Conservation (phyloP, 2,797 vertebrate genomes). For the Xenopus petersii region DNA sequence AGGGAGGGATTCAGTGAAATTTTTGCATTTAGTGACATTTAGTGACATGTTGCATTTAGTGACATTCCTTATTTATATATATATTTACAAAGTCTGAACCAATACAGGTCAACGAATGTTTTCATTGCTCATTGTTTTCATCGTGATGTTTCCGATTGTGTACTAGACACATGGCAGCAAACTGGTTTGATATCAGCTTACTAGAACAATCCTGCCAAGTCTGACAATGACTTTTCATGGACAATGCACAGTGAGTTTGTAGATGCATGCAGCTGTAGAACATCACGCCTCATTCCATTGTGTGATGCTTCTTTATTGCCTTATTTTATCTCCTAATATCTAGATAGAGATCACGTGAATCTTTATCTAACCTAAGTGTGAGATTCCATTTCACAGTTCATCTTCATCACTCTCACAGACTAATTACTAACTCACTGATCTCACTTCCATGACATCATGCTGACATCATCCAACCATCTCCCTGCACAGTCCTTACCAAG, state of each 20-base stretch:
- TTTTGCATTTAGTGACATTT: no score
- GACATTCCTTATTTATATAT: no score
- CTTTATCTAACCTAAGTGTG: slow-evolving; percentile 3
- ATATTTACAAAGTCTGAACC: no score
- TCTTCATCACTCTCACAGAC: slow-evolving; percentile 12
- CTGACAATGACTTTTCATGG: no score
- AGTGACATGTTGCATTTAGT: no score
- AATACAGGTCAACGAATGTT: no score
- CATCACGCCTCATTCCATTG: slow-evolving; percentile 4
- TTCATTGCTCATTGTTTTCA: no score
- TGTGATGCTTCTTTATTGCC: slow-evolving; percentile 13
- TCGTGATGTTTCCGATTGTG: no score
- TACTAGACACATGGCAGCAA: no score
- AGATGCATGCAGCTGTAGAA: background rate
- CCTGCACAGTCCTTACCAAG: slow-evolving; percentile 44
- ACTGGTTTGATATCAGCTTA: no score
- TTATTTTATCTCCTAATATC: background rate
- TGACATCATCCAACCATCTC: slow-evolving; percentile 32
- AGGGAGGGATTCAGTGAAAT: no score
- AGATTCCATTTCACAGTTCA: background rate
- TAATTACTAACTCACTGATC: slow-evolving; percentile 18
- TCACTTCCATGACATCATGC: slow-evolving; percentile 32
- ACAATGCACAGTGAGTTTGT: background rate
- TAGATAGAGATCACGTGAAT: background rate
- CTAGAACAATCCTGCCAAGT: no score